Conservation (phyloP, 2,113 vertebrate genomes). For the Craseonycteris thonglongyai region DNA sequence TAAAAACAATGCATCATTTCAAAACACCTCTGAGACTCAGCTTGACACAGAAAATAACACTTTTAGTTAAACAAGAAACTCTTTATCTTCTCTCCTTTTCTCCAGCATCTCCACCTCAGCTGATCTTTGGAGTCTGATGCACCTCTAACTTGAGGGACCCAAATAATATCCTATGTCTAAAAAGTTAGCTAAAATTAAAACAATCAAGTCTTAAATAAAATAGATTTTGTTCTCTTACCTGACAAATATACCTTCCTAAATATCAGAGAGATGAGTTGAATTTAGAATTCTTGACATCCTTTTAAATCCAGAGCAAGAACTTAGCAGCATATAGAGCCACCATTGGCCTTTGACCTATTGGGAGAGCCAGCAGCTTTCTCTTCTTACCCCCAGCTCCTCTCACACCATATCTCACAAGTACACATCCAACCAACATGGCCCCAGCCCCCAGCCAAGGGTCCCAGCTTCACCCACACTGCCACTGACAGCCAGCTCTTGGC, state of each 20-base stretch:
- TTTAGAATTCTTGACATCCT: not conserved
- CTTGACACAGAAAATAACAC: not conserved
- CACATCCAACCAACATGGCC: not conserved
- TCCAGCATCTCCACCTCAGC: not conserved
- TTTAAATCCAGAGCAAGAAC: not conserved
- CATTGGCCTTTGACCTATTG: not conserved
- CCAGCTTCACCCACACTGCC: not conserved
- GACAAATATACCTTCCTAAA: not conserved
- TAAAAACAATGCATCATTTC: not conserved
- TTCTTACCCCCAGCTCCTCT: not conserved
- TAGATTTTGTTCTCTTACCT: not conserved
- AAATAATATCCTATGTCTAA: not conserved
- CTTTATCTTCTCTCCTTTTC: not conserved
- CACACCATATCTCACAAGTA: not conserved
- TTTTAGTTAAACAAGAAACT: not conserved
- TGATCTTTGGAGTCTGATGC: not conserved
- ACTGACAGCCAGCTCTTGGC: not conserved
- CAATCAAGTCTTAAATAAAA: not conserved
- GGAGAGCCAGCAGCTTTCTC: not conserved
- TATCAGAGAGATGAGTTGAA: not conserved
- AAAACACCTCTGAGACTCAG: not conserved
- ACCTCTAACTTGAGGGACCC: not conserved
- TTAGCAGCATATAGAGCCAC: not conserved
- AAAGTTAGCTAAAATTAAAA: not conserved
- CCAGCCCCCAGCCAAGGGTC: not conserved